A percentile compares a stretch with the other conserved stretches of the same genome.
These are phyloP conservation scores for Netelia fuscicornis DNA, from an alignment of 2,888 invertebrate species.

Conservation along the genomic window DNA sequence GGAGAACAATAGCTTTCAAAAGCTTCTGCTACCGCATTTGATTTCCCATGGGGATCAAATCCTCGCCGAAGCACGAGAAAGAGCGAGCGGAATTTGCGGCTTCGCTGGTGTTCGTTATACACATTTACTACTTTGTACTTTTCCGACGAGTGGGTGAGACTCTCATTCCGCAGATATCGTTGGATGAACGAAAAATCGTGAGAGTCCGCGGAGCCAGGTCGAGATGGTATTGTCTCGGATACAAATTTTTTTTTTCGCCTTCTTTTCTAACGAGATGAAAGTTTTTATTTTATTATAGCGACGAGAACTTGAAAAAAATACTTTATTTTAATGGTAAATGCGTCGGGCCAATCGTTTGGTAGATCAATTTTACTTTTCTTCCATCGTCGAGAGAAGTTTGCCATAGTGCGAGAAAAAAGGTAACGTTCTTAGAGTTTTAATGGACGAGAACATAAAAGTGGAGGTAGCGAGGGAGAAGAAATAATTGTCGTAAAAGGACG, in stretches of 20 bases:
- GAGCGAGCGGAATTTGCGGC: slow-evolving; percentile 50
- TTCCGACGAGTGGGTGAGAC: slow-evolving; percentile 56
- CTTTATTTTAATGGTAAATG: neutral
- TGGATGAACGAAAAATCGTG: slow-evolving; percentile 65
- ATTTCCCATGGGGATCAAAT: slow-evolving; percentile 83
- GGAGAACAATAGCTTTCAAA: slow-evolving; percentile 78
- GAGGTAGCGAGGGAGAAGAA: no score
- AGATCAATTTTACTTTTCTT: slow-evolving; percentile 8
- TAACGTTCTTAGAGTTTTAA: neutral
- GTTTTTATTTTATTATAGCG: slow-evolving; percentile 37
- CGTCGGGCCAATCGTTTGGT: neutral
- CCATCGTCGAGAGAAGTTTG: neutral
- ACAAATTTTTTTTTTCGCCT: neutral
- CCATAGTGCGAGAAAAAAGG: neutral
- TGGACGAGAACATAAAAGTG: neutral
- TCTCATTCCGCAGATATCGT: slow-evolving; percentile 67
- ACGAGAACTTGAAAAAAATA: slow-evolving; percentile 14
- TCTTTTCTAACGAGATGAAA: slow-evolving; percentile 9
- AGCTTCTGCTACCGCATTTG: slow-evolving; percentile 74
- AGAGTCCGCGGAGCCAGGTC: slow-evolving; percentile 43
- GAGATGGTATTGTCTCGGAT: slow-evolving; percentile 20
- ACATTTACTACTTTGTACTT: slow-evolving; percentile 50
- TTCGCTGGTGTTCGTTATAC: slow-evolving; percentile 40
- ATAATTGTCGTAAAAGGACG: no score
- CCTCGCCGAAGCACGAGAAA: slow-evolving; percentile 71